Base-by-base conservation (phyloP, 2,888 invertebrate genomes). In the Pyrochroa serraticornis region DNA sequence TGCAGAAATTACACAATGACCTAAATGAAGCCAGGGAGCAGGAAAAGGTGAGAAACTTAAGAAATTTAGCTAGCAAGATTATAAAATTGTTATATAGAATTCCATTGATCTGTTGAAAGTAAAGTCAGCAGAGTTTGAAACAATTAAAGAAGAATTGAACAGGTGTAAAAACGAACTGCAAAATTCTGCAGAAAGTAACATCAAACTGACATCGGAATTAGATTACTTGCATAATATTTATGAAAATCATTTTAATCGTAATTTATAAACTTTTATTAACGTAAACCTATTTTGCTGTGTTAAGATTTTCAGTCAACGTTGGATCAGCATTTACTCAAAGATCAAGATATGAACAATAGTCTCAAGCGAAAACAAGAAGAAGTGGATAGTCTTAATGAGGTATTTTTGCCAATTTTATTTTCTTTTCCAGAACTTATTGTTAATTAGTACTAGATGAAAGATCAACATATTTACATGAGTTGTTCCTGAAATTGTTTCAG, bases 1-100 rank as follows among this genome's bases (percentile, higher is more conserved):
- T 68, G 0, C 68, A 73, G 42, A 77, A 74, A 59, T 41, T 76
- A 22, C 69, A 73, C 31, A 62, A 58, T 10, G 75, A 75, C 53
- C 62, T 78, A 30, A 66, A 77, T 49, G 59, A 66, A 9, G 53
- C 71, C 1, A 67, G 72, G 52, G 59, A 67, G 58, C 57, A 62
- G 9, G 71, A 72, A 64, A 64, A 67, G 62, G 75, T 73, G 69
- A 44, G 41, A 42, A 14, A 36, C 8, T 41, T 9, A 1, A 10
- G 14, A 22, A 38, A 9, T 45, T 43, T 33, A 3, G 37, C 12
- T 30, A n/a, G n/a, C n/a, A n/a, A n/a, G n/a, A n/a, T n/a, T n/a
- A n/a, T n/a, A n/a, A n/a, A n/a, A n/a, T n/a, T 13, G 2, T 14
- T 7, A 7, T 14, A 3, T 43, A 13, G n/a, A 45, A 14, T 14